These are phyloP conservation scores for Cinclus mexicanus DNA, from an alignment of 2,113 vertebrate genomes.

Conservation along the genomic window DNA sequence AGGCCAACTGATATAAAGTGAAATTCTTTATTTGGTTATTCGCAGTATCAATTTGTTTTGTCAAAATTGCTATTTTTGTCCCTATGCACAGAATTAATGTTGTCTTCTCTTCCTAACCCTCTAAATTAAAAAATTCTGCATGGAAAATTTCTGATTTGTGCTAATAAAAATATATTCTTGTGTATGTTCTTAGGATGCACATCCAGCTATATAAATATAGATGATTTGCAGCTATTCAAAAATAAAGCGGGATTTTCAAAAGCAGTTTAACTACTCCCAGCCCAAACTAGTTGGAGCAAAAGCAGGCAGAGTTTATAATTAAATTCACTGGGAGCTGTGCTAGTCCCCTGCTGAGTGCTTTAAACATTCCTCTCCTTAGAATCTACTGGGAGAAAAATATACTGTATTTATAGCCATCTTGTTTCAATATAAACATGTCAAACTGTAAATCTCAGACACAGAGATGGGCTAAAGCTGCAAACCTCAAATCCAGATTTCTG, in stretches of 20 bases:
- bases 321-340: slow-evolving; percentile 40
- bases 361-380: slow-evolving; percentile 37
- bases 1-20: not conserved
- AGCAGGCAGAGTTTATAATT: slow-evolving; percentile 46
- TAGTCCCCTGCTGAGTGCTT: slow-evolving; percentile 59
- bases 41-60: not conserved
- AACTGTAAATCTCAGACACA: slow-evolving; percentile 43
- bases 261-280: slow-evolving; percentile 41
- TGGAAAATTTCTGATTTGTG: not conserved
- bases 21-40: not conserved
- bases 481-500: slow-evolving; percentile 1
- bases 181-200: slow-evolving; percentile 1
- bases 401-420: slow-evolving; percentile 59
- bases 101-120: not conserved
- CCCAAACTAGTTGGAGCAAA: slow-evolving; percentile 18
- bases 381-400: slow-evolving; percentile 39
- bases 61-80: not conserved
- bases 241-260: slow-evolving; percentile 59
- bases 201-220: slow-evolving; percentile 10
- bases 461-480: slow-evolving; percentile 50
- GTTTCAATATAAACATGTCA: slow-evolving; percentile 67
- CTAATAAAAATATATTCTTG: not conserved
- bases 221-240: slow-evolving; percentile 25
- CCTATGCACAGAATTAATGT: not conserved
- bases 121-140: not conserved